Evolutionary conservation across 2,113 vertebrate genomes (phyloP).

Genomic region (Falco punctatus): DNA sequence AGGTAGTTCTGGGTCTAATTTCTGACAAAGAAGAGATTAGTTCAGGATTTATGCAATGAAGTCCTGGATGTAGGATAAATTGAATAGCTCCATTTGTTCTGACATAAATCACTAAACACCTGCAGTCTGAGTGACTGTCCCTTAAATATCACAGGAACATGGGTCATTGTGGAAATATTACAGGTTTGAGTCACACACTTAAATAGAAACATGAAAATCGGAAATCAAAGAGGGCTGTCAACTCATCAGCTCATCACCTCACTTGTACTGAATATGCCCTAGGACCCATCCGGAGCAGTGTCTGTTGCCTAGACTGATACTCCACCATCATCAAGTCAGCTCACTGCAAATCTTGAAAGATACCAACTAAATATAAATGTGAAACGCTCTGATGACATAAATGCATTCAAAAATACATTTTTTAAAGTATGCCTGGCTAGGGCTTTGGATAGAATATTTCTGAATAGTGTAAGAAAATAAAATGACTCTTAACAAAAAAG

Average conservation of each 20-base stretch:
- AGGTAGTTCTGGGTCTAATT: neutral
- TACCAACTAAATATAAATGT: neutral
- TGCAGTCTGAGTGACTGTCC: constrained; percentile 30
- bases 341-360: neutral
- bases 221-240: constrained; percentile 1
- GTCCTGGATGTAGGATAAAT: constrained; percentile 4
- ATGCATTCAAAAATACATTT: neutral
- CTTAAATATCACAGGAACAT: constrained; percentile 33
- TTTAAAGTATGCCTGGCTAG: neutral
- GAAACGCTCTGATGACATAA: neutral
- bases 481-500: neutral
- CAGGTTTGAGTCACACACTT: constrained; percentile 7
- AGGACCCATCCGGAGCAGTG: neutral
- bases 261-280: neutral
- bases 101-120: constrained; percentile 42
- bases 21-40: constrained; percentile 30
- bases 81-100: constrained; percentile 39
- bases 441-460: neutral
- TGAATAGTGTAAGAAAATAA: neutral
- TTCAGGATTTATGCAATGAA: constrained; percentile 44
- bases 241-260: neutral
- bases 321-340: neutral
- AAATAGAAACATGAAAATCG: neutral
- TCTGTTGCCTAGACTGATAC: neutral
- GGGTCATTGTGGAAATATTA: constrained; percentile 14